Conservation (phyloP, 2,888 invertebrate genomes). For the Harpalus rubripes region DNA sequence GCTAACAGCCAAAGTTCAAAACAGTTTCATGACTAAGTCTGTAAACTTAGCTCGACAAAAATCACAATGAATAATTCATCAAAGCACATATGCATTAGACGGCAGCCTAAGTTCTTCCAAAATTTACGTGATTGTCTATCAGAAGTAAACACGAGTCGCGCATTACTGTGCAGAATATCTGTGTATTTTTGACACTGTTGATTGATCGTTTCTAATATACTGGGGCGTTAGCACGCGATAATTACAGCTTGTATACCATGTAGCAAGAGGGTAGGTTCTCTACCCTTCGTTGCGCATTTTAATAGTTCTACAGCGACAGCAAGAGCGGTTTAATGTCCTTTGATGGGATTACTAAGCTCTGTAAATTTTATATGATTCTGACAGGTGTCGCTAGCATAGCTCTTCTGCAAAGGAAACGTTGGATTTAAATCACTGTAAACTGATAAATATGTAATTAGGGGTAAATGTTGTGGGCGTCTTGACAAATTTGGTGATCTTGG, state of each 20-base stretch:
- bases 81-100: slow-evolving; percentile 27
- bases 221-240: slow-evolving; percentile 62
- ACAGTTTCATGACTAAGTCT: no score
- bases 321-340: slow-evolving; percentile 57
- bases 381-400: slow-evolving; percentile 57
- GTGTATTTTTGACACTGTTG: slow-evolving; percentile 63
- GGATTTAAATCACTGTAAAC: slow-evolving; percentile 30
- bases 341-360: slow-evolving; percentile 57
- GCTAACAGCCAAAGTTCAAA: no score
- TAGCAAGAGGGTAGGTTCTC: slow-evolving; percentile 3
- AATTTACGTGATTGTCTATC: slow-evolving; percentile 50
- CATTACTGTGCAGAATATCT: slow-evolving; percentile 61
- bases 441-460: slow-evolving; percentile 45
- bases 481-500: slow-evolving; percentile 30
- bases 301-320: slow-evolving; percentile 41
- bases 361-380: slow-evolving; percentile 63
- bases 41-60: background rate
- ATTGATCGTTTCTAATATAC: slow-evolving; percentile 66
- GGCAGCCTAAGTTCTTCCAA: slow-evolving; percentile 17
- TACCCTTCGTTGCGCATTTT: slow-evolving; percentile 32
- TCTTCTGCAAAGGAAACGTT: background rate
- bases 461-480: slow-evolving; percentile 33
- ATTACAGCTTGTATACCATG: slow-evolving; percentile 62
- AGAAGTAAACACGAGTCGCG: slow-evolving; percentile 56
- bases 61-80: slow-evolving; percentile 40